A percentile compares a stretch with the other conserved stretches of the same genome.
phyloP scores from a whole-genome alignment of 2,888 invertebrate genomes.

The Tricholauxania praeusta region DNA sequence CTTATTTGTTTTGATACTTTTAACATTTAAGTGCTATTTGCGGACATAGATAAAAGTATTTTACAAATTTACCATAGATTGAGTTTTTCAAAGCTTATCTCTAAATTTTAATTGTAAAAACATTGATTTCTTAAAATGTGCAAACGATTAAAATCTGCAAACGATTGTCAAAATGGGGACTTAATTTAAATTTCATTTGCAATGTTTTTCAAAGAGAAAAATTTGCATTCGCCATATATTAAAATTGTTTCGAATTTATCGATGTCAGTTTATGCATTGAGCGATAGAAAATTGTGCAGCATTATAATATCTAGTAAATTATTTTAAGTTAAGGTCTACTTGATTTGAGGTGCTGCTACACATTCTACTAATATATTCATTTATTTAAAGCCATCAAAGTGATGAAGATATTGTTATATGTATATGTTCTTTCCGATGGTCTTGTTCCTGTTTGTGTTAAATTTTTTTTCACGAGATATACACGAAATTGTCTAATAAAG shows the following conservation, averaged over 20 bases:
- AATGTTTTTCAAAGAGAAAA: no score
- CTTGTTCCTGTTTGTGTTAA: no score
- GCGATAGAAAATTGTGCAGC: conserved; percentile 42
- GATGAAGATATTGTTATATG: no score
- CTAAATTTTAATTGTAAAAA: conserved; percentile 28
- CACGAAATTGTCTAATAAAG: no score
- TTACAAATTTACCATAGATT: conserved; percentile 42
- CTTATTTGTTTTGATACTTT: conserved; percentile 38
- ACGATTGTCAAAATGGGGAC: no score
- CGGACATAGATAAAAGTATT: conserved; percentile 48
- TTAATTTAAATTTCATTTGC: no score
- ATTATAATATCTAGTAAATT: conserved; percentile 42
- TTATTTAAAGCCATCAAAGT: no score
- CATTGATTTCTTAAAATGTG: background rate
- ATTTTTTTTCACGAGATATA: no score
- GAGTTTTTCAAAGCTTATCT: conserved; percentile 16
- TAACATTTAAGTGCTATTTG: conserved; percentile 51
- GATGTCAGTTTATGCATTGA: conserved; percentile 37
- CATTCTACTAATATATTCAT: background rate
- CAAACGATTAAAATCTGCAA: no score
- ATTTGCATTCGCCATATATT: conserved; percentile 17
- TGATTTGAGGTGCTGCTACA: conserved; percentile 43
- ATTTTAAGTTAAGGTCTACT: conserved; percentile 20
- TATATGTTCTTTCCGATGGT: no score
- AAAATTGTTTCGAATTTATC: conserved; percentile 4